Evolutionary conservation across 2,113 vertebrate species (phyloP), one percentile per base, ranked within the genome.

Genomic region (Mustela nigripes): DNA sequence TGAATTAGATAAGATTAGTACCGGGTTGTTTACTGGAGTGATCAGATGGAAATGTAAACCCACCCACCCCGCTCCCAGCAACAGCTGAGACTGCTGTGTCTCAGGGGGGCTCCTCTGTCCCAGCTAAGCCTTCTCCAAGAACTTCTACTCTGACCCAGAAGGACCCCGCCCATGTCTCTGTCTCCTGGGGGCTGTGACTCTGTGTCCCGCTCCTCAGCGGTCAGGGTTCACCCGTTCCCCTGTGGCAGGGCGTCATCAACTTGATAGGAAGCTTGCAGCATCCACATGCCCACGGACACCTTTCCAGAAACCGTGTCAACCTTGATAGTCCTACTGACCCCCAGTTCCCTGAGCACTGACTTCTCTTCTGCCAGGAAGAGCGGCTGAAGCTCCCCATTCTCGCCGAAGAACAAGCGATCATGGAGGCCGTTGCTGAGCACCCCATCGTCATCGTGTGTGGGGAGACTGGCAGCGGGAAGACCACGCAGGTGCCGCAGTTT

Each of bases 401-500:
- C 45, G 99, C 99, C 0, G 99, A 99, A 83, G 99, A 99, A 88
- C 99, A 99, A 97, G 98, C 99, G 28, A 99, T 99, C 96, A 99
- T 99, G 99, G 99, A 99, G 97, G 99, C 99, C 0, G 99, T 99
- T 71, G 99, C 96, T 0, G 99, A 99, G 97, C 99, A 99, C 92
- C 99, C 99, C 42, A 85, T 99, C 10, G 97, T 99, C 31, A 98
- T 99, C 81, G 97, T 99, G 31, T 99, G 99, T 10, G 99, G 99
- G 4, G 99, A 99, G 98, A 99, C 99, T 0, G 99, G 99, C 86
- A 99, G 99, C 0, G 99, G 99, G 36, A 99, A 99, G 98, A 99
- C 99, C 63, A 99, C 99, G 0, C 99, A 99, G 96, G 99, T 99
- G 50, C 99, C 99, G 21, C 99, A 99, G 99, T 99, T 99, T 48